A percentile compares a stretch with the other conserved stretches of the same genome.
phyloP scores from a whole-genome alignment of 2,797 vertebrate genomes.

The Sebastolobus altivelis region DNA sequence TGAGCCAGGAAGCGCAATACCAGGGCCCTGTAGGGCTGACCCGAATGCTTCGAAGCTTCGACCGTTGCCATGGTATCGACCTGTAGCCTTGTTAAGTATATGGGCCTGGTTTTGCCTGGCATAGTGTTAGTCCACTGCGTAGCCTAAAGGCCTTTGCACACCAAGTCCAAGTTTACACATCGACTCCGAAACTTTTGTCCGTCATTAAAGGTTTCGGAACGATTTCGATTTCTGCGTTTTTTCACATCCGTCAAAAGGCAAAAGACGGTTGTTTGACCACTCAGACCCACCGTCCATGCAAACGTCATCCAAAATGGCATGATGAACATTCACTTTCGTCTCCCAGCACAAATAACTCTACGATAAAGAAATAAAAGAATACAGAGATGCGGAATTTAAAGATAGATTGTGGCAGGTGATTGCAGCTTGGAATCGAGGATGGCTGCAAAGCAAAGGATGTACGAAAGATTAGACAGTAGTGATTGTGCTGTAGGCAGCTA shows the following conservation, averaged over 20 bases:
- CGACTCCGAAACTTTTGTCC: too few species aligned
- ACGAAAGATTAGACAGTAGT: too few species aligned
- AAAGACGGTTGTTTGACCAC: not conserved
- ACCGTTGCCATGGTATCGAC: too few species aligned
- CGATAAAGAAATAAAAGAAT: not conserved
- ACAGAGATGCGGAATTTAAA: not conserved
- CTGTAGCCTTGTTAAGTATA: not conserved
- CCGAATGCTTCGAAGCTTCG: too few species aligned
- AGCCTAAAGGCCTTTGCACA: not conserved
- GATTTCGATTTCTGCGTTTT: too few species aligned
- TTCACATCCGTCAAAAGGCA: not conserved
- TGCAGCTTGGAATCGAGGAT: not conserved
- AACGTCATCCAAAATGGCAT: not conserved
- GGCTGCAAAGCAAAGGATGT: too few species aligned
- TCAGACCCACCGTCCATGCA: not conserved
- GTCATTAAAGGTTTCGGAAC: too few species aligned
- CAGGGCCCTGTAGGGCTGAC: too few species aligned
- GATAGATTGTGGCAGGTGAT: not conserved
- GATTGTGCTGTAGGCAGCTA: too few species aligned
- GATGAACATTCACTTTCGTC: not conserved
- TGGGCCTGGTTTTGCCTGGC: not conserved
- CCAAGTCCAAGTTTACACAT: too few species aligned
- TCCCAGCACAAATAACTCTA: not conserved
- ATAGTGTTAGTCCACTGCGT: not conserved
- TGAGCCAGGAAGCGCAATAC: too few species aligned